A percentile compares a stretch with the other conserved stretches of the same genome.
Conservation (phyloP, 2,113 vertebrate species). For the Pelusios castaneus region DNA sequence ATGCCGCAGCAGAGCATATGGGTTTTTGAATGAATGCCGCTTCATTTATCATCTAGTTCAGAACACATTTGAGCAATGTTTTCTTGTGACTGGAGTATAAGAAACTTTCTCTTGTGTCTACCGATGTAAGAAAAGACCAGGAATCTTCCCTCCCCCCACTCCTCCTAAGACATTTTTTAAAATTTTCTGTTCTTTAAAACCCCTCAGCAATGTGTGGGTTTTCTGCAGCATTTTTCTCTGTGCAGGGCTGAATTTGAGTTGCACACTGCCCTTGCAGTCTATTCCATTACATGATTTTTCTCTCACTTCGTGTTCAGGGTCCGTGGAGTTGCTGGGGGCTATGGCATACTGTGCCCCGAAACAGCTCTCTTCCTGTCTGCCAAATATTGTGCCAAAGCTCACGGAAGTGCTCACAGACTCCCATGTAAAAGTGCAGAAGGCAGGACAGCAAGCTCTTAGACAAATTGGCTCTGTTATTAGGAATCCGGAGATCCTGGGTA, state of each 20-base stretch:
- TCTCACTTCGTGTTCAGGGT: slow-evolving; percentile 79
- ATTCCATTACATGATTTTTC: not conserved
- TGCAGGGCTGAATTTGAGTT: not conserved
- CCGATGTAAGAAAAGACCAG: not conserved
- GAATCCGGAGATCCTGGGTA: slow-evolving; percentile 97
- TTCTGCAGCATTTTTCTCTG: no score
- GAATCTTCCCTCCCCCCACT: not conserved
- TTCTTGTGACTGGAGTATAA: not conserved
- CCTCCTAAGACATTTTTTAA: not conserved
- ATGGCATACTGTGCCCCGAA: slow-evolving; percentile 99
- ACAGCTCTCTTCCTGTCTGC: slow-evolving; percentile 96
- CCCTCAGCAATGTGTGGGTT: not conserved
- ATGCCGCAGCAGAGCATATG: not conserved
- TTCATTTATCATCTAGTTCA: not conserved
- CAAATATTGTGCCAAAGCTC: slow-evolving; percentile 97
- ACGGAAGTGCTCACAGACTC: slow-evolving; percentile 98
- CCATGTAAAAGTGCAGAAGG: slow-evolving; percentile 98
- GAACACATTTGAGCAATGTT: not conserved
- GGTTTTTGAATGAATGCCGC: not conserved
- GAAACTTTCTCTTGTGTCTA: rapidly evolving
- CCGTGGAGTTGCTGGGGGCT: slow-evolving; percentile 94
- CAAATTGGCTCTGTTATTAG: slow-evolving; percentile 98
- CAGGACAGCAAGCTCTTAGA: slow-evolving; percentile 94
- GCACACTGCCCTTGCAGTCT: not conserved
- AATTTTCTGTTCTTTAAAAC: no score